Evolutionary conservation across 2,888 invertebrate genomes (phyloP).

Genomic region (Caenorhabditis auriculariae): DNA sequence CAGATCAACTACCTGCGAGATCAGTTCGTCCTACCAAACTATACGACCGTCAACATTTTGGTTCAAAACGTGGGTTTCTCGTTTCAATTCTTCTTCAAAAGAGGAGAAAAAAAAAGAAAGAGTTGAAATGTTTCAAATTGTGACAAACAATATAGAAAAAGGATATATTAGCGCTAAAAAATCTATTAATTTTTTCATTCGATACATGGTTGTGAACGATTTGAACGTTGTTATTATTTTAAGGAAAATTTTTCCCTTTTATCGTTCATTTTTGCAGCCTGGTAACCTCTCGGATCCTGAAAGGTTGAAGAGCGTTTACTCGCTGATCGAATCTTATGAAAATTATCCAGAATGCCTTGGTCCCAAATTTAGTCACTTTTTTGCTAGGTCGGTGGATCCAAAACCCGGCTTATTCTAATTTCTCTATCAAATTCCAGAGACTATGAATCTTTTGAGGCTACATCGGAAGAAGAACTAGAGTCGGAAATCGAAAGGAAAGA

Average conservation of each 20-base stretch:
- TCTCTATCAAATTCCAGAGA: too few species aligned
- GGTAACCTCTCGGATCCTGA: constrained; percentile 45
- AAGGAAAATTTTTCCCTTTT: too few species aligned
- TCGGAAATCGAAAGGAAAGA: constrained; percentile 1
- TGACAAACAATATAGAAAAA: too few species aligned
- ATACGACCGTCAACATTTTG: constrained; percentile 53
- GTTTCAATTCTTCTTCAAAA: not conserved
- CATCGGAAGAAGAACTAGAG: constrained; percentile 13
- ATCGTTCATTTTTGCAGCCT: constrained; percentile 32
- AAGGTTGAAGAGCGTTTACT: constrained; percentile 27
- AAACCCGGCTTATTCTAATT: too few species aligned
- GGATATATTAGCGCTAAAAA: too few species aligned
- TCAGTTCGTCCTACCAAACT: constrained; percentile 51
- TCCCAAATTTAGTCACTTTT: constrained; percentile 53
- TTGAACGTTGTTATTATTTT: too few species aligned
- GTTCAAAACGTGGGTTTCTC: constrained; percentile 45
- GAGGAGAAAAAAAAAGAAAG: too few species aligned
- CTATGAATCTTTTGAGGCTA: constrained; percentile 30
- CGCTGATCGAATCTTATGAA: constrained; percentile 50
- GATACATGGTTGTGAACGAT: too few species aligned
- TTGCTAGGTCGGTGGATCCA: constrained; percentile 34
- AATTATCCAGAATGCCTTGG: constrained; percentile 50
- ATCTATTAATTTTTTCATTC: too few species aligned
- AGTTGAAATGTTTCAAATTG: too few species aligned
- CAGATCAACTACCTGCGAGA: constrained; percentile 54